Base-by-base conservation (phyloP, 2,797 vertebrate species). In the Balearica regulorum region DNA sequence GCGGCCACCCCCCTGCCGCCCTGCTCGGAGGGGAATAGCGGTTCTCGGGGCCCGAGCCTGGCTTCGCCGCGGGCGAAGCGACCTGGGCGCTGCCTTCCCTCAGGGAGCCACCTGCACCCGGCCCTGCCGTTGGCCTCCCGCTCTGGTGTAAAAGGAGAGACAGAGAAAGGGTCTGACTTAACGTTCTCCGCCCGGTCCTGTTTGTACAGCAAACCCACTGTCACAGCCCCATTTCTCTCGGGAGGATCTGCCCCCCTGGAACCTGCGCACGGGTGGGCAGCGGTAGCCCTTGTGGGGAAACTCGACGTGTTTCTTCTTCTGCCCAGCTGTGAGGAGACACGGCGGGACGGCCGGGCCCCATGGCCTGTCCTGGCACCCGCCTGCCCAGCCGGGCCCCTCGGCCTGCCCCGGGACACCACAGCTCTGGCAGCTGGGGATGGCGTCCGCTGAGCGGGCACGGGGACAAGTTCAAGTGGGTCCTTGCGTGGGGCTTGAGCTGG, bases 371-470 rank as follows among this genome's bases (percentile, higher is more conserved):
- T 9, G 28, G 18, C 21, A 39, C 43, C 25, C 1, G 6, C 16
- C 49, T 9, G 55, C 55, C 35, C 5, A 1, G 44, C 43, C 1
- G 11, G 22, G 39, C 5, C 43, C 33, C 14, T 11, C 3, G 2
- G 37, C 37, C 44, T 60, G 60, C 35, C 28, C 43, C 1, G n/a
- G 55, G 28, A 19, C 68, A 31, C 35, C 20, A 0, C 8, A 3
- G 1, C 1, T 2, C n/a, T 13, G 21, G 26, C 44, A 8, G 39
- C 19, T 4, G 69, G 20, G 28, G 15, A 16, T 0, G 1, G 8
- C 0, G 3, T 16, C 8, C 16, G 6, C 16, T 28, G 1, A 9
- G 43, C 0, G 5, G 57, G 5, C 2, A 29, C 9, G 2, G n/a
- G 24, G 13, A 4, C 8, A 0, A 1, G 35, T 4, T 16, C 26